Evolutionary conservation across 2,797 vertebrate genomes (phyloP), one percentile per base, ranked within the genome.

Genomic region (Peromyscus melanophrys): DNA sequence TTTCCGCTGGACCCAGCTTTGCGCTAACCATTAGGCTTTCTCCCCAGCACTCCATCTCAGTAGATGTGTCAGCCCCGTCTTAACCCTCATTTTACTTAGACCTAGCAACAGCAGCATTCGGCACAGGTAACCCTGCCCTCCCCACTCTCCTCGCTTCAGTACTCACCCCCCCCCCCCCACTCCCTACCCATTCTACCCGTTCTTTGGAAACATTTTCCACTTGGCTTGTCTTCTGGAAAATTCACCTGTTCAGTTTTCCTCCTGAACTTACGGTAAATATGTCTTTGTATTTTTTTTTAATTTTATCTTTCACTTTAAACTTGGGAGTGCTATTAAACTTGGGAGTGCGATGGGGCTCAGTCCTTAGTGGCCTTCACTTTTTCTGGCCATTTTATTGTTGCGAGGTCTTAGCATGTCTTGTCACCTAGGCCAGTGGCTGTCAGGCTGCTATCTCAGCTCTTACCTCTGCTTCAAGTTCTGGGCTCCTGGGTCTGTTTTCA

Each of bases 291-390:
- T 31, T 59, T 80, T 63, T 31, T 37, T 2, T 1, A 73, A 52
- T 23, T 75, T 76, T 76, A 57, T 95, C 27, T 84, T 92, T 95
- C 17, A 71, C 4, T 76, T 69, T 80, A 49, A 49, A 87, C 27
- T 71, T 61, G 34, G 49, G n/a, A 90, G 37, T 52, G 6, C 4
- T 6, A 81, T 69, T 80, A 49, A 49, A 87, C 27, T 71, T 61
- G 34, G 49, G n/a, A 90, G 37, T 52, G 6, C 4, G 0, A 34
- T 59, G 37, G 40, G n/a, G 9, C 75, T 94, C 49, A 34, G 61
- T 84, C 82, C 10, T 93, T 23, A 92, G 23, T 17, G 46, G 14
- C 29, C 37, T 73, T 29, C 19, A 34, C 65, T 46, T 61, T 49
- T 65, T 11, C 69, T 71, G 31, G 31, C 23, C 71, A 1, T 77